Percentiles rank a stretch among this genome's conserved stretches.
Conservation (phyloP, 2,797 vertebrate species). For the Pelobates cultripes region DNA sequence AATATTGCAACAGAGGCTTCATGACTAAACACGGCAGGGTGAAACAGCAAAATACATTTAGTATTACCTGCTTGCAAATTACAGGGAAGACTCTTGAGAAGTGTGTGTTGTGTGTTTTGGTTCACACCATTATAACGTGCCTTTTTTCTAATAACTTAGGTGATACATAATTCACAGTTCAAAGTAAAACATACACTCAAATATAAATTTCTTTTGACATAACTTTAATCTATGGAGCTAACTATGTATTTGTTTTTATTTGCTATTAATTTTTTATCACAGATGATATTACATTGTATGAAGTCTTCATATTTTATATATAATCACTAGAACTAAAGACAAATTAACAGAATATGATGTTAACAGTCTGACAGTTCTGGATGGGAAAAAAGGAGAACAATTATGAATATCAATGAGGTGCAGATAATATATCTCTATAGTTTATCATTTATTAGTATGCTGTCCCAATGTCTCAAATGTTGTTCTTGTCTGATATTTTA, state of each 20-base stretch:
- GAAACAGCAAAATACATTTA: constrained; percentile 20
- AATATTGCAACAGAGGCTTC: background rate
- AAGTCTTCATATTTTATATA: constrained; percentile 25
- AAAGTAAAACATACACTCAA: background rate
- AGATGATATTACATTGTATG: constrained; percentile 28
- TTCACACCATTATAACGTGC: constrained; percentile 31
- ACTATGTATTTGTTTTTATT: constrained; percentile 2
- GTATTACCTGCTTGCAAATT: constrained; percentile 19
- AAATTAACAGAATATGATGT: constrained; percentile 33
- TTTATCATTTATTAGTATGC: constrained; percentile 47
- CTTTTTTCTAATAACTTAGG: constrained; percentile 24
- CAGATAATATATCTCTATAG: constrained; percentile 48
- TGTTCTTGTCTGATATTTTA: constrained; percentile 39
- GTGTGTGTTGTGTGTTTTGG: constrained; percentile 17
- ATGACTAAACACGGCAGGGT: constrained; percentile 9
- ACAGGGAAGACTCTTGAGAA: constrained; percentile 21
- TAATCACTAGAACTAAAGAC: constrained; percentile 33
- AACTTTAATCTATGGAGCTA: constrained; percentile 7
- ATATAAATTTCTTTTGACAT: constrained; percentile 14
- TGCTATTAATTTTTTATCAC: background rate
- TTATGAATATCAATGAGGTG: constrained; percentile 53
- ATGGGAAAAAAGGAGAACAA: constrained; percentile 30
- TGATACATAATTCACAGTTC: constrained; percentile 18
- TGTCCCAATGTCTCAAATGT: constrained; percentile 27
- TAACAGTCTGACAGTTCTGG: constrained; percentile 41